Percentiles rank a stretch among this genome's conserved stretches.
phyloP scores from a whole-genome alignment of 2,113 vertebrate species.

The Labeo rohita region DNA sequence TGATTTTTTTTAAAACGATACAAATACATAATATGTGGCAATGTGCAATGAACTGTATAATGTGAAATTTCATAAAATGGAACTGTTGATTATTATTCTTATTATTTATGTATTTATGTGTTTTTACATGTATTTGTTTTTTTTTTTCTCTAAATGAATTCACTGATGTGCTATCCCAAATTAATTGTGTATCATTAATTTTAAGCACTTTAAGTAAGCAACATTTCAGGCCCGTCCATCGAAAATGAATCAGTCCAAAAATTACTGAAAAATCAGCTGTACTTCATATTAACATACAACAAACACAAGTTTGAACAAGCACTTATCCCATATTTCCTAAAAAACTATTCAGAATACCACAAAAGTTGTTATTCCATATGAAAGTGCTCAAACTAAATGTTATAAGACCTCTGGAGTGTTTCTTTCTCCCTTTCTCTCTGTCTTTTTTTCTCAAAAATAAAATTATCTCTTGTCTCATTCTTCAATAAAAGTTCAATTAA shows the following conservation, averaged over 20 bases:
- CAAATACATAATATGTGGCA: conserved; percentile 80
- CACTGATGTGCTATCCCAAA: conserved; percentile 50
- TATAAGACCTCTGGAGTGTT: conserved; percentile 48
- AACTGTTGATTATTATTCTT: conserved; percentile 70
- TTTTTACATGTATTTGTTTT: conserved; percentile 57
- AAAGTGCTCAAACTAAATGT: conserved; percentile 48
- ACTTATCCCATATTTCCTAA: conserved; percentile 44
- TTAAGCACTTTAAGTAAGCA: conserved; percentile 80
- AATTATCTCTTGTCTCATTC: conserved; percentile 48
- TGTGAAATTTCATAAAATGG: conserved; percentile 81
- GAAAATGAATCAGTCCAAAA: conserved; percentile 64
- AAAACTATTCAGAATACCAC: conserved; percentile 24
- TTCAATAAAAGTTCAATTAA: conserved; percentile 43
- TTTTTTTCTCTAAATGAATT: conserved; percentile 41
- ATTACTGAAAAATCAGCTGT: conserved; percentile 29
- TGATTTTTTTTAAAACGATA: conserved; percentile 71
- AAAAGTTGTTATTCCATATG: conserved; percentile 37
- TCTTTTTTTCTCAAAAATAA: conserved; percentile 1
- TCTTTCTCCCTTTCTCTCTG: conserved; percentile 25
- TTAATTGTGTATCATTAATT: conserved; percentile 66
- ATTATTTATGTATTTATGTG: conserved; percentile 72
- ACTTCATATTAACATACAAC: conserved; percentile 2
- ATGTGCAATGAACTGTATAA: conserved; percentile 93
- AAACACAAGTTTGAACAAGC: conserved; percentile 41
- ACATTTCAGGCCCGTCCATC: conserved; percentile 54